These are phyloP conservation scores for Drosophila seguyi DNA, from an alignment of 1,140 invertebrate genomes.

Conservation along the genomic window DNA sequence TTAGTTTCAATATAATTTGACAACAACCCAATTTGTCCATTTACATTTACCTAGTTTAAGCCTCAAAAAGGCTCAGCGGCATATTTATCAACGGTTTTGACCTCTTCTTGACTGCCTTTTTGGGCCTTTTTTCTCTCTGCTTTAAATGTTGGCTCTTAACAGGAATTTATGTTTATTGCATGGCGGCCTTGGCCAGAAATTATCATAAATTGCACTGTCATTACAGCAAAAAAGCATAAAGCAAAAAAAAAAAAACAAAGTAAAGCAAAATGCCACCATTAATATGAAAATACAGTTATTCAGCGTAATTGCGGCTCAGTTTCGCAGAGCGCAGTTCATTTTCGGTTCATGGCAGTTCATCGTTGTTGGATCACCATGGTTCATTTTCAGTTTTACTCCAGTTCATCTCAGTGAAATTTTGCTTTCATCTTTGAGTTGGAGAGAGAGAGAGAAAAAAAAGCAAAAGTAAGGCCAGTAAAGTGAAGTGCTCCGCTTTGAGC, in stretches of 20 bases:
- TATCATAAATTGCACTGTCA: slow-evolving; percentile 80
- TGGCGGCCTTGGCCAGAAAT: slow-evolving; percentile 73
- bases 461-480: slow-evolving; percentile 46
- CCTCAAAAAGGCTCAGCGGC: slow-evolving; percentile 6
- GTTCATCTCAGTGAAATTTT: slow-evolving; percentile 64
- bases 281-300: slow-evolving; percentile 72
- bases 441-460: not conserved
- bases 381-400: slow-evolving; percentile 36
- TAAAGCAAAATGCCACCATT: slow-evolving; percentile 62
- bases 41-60: slow-evolving; percentile 38
- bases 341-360: slow-evolving; percentile 41
- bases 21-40: slow-evolving; percentile 71
- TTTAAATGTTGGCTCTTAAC: slow-evolving; percentile 76
- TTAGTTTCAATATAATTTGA: slow-evolving; percentile 82
- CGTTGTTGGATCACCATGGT: slow-evolving; percentile 23
- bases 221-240: slow-evolving; percentile 42
- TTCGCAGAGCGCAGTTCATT: slow-evolving; percentile 39
- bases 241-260: slow-evolving; percentile 6
- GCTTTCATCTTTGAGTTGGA: slow-evolving; percentile 63
- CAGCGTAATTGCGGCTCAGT: slow-evolving; percentile 30
- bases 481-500: slow-evolving; percentile 31
- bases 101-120: slow-evolving; percentile 39
- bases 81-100: slow-evolving; percentile 56
- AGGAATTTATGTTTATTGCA: slow-evolving; percentile 71
- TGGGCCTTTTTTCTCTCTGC: slow-evolving; percentile 18